phyloP scores from a whole-genome alignment of 1,140 invertebrate genomes.

The Neodiprion virginianus region DNA sequence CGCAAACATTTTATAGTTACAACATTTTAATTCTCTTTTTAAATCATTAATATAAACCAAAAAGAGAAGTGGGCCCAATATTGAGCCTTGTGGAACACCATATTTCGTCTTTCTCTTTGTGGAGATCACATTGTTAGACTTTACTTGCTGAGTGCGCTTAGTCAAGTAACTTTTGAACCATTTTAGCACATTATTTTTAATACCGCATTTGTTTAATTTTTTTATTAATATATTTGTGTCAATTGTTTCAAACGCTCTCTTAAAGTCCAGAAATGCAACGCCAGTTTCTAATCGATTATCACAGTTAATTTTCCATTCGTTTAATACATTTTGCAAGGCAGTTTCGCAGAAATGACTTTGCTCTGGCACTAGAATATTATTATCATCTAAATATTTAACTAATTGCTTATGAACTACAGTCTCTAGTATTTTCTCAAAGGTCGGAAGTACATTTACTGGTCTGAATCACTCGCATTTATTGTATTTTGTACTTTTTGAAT shows the following conservation, averaged over 20 bases:
- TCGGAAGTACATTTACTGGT: conserved; percentile 2
- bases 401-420: not conserved
- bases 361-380: not conserved
- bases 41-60: not conserved
- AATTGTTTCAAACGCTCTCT: conserved; percentile 13
- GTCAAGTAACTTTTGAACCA: not conserved
- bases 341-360: conserved; percentile 1
- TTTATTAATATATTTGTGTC: not conserved
- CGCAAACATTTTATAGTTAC: not conserved
- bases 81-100: not conserved
- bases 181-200: not conserved
- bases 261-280: conserved; percentile 1
- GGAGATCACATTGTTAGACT: not conserved
- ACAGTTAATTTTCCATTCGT: not conserved
- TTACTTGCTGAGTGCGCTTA: not conserved
- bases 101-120: not conserved
- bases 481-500: not conserved
- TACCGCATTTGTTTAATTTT: not conserved
- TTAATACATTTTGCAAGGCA: conserved; percentile 8
- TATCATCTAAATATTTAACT: conserved; percentile 1
- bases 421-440: not conserved
- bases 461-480: not conserved
- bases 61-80: not conserved
- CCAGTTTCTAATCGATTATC: not conserved
- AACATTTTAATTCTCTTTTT: not conserved